Base-by-base conservation (phyloP, 2,888 invertebrate genomes). In the Lagria hirta region DNA sequence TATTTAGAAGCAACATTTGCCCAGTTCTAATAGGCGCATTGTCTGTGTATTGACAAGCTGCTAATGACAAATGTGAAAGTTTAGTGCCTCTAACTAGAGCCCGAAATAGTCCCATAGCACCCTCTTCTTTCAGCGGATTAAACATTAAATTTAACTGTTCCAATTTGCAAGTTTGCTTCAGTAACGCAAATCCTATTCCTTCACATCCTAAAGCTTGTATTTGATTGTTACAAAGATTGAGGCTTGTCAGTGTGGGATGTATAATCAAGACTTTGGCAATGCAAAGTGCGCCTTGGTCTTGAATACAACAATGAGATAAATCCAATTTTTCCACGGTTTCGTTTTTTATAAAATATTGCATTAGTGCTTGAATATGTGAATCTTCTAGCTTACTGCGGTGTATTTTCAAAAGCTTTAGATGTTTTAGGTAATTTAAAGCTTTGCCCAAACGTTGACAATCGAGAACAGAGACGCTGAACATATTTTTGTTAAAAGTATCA, bases 281-380 rank as follows among this genome's bases (percentile, higher is more conserved):
- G 10, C 82, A 83, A 41, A 80, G 73, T 57, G 82, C 80, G 0
- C 83, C 84, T 27, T 73, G 72, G 60, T 83, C 77, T 2, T 75
- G 77, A 30, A 84, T 78, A 53, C 77, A 75, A 61, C 83, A 84
- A 60, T 83, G 79, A 44, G 82, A 82, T 30, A 84, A 76, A 63
- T 83, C 81, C 17, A 84, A 58, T 56, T 81, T 80, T 48, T 76
- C 73, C 16, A 83, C 66, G 53, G 73, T 54, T 16, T 40, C 43
- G 26, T 62, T 62, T 27, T 53, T 55, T 8, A 64, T 43, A 11
- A 62, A 41, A 11, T 75, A 72, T 58, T 79, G 78, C 15, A 81
- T 70, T 26, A 84, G 72, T 1, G 78, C 65, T 41, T 80, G 81
- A 0, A 75, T 75, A 62, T 80, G 79, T 0, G 72, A 70, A 55